Evolutionary conservation across 2,797 vertebrate genomes (phyloP), one percentile per base, ranked within the genome.

Genomic region (Diglossa cyanea): DNA sequence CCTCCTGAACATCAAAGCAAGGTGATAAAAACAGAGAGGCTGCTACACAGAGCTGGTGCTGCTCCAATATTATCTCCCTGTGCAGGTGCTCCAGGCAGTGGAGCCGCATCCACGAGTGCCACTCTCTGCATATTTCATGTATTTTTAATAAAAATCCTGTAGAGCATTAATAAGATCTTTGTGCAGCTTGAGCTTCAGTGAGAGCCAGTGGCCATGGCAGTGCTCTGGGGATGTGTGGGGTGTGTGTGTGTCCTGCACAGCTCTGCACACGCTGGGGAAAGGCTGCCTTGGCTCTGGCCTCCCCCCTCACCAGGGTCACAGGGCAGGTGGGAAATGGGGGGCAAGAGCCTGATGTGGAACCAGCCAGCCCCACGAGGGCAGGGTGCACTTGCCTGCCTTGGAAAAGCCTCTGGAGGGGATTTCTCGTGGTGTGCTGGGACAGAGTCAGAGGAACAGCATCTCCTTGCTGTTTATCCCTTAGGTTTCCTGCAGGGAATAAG

Each of bases 191-290:
- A 57, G 74, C 92, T 54, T 31, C 13, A 13, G 0, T 1, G 33
- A 6, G 53, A 0, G 31, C 26, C 5, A 0, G 51, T 5, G 57
- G 60, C 51, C 0, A 0, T 7, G 13, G 63, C 51, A 2, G 19
- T 5, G 1, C 15, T 6, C 4, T 24, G 45, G 31, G 57, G 47
- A 1, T 3, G 2, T 1, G 20, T 4, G 51, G 11, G 57, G 18
- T 10, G 25, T 31, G 61, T 23, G 37, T 24, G 37, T 37, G 55
- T 10, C 63, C 20, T n/a, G 57, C 71, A 50, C 55, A 39, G 23
- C 77, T 18, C 77, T 75, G 62, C 63, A 18, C 42, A 13, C 0
- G 0, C 72, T n/a, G 55, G 28, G 35, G 6, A 42, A 13, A 13
- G 23, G 63, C 39, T 63, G n/a, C n/a, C 40, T n/a, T 7, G 53